These are phyloP conservation scores for Monoplex corrugatus DNA, from an alignment of 2,888 invertebrate genomes.

Conservation along the genomic window DNA sequence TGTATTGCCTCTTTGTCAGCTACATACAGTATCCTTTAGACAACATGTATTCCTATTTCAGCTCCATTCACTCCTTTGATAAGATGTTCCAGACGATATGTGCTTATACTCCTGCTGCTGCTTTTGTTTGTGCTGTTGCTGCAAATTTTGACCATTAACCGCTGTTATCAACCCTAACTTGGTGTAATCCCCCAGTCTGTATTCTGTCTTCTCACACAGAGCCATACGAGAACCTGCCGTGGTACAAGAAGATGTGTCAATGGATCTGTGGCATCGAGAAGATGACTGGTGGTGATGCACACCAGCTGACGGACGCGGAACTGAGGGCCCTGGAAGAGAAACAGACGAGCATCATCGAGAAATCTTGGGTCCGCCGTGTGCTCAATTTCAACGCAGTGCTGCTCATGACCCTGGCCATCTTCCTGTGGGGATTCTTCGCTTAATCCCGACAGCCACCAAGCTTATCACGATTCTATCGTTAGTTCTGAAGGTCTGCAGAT, in stretches of 20 bases:
- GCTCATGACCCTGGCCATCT: slow-evolving; percentile 77
- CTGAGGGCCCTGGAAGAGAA: slow-evolving; percentile 69
- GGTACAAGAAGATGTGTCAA: slow-evolving; percentile 74
- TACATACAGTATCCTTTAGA: too few species aligned
- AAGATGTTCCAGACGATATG: too few species aligned
- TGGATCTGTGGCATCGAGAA: slow-evolving; percentile 82
- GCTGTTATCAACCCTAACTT: too few species aligned
- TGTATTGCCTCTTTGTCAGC: too few species aligned
- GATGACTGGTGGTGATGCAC: slow-evolving; percentile 61
- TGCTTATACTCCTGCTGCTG: background rate
- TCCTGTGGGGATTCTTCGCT: slow-evolving; percentile 80
- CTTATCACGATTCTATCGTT: background rate
- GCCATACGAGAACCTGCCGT: slow-evolving; percentile 63
- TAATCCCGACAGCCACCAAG: slow-evolving; percentile 49
- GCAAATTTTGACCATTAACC: background rate
- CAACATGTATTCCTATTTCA: too few species aligned
- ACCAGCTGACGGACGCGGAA: slow-evolving; percentile 71
- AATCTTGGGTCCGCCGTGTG: slow-evolving; percentile 74
- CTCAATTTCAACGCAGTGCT: slow-evolving; percentile 80
- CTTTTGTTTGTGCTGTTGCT: background rate
- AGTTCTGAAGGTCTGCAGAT: background rate
- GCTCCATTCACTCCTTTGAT: too few species aligned
- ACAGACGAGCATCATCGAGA: slow-evolving; percentile 80
- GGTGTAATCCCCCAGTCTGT: too few species aligned
- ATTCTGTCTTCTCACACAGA: background rate